Conservation (phyloP, 2,797 vertebrate genomes). For the Liasis olivaceus region DNA sequence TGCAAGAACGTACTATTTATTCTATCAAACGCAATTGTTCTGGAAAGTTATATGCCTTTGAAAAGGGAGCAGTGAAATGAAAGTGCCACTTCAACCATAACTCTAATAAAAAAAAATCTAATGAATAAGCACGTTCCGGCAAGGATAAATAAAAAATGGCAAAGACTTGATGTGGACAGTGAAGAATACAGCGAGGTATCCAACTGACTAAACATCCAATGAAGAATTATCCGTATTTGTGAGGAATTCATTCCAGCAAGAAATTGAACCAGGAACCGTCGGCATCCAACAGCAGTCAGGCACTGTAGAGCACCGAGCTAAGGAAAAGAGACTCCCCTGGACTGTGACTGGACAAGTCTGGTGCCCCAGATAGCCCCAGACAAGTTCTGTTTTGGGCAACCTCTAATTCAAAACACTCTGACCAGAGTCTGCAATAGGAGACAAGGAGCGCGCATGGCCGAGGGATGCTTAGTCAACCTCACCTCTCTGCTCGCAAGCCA, state of each 20-base stretch:
- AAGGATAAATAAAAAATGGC: conserved; percentile 67
- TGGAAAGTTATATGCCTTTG: conserved; percentile 63
- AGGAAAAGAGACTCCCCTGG: background rate
- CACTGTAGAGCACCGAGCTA: conserved; percentile 36
- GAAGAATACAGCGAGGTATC: conserved; percentile 65
- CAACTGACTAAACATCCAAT: conserved; percentile 65
- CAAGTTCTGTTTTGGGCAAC: background rate
- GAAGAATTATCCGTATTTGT: conserved; percentile 67
- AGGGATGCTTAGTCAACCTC: background rate
- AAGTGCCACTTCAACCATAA: conserved; percentile 63
- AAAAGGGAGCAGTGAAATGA: conserved; percentile 62
- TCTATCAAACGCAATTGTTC: conserved; percentile 52
- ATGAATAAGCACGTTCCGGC: conserved; percentile 65
- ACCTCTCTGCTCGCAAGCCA: background rate
- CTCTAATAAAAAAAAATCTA: conserved; percentile 67
- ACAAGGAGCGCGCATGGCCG: background rate
- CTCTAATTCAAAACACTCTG: background rate
- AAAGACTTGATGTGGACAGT: conserved; percentile 59
- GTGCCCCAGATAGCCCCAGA: background rate
- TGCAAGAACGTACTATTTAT: background rate
- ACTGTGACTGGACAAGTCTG: background rate
- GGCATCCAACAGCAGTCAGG: conserved; percentile 44
- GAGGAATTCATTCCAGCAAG: conserved; percentile 68
- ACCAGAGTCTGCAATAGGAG: background rate
- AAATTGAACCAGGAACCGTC: conserved; percentile 62